A percentile compares a stretch with the other conserved stretches of the same genome.
These are phyloP conservation scores for Tolypeutes matacus DNA, from an alignment of 2,797 vertebrate genomes.

Conservation along the genomic window DNA sequence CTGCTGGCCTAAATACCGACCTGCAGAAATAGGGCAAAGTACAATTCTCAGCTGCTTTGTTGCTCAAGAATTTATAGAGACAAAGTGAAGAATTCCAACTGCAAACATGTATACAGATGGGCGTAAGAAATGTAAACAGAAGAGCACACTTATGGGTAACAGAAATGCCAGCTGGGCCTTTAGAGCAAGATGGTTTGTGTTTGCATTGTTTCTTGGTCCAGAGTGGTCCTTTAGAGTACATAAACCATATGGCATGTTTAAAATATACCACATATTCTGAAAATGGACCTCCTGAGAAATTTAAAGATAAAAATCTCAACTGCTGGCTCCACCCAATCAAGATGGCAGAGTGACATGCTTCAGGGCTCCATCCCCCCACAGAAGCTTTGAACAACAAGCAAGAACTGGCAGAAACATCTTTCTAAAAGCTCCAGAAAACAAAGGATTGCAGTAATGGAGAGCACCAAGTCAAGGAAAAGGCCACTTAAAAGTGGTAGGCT, in stretches of 20 bases:
- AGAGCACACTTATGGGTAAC: conserved; percentile 81
- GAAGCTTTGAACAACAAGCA: too few relatives aligned
- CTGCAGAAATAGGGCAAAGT: conserved; percentile 51
- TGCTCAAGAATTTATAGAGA: conserved; percentile 80
- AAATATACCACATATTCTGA: conserved; percentile 79
- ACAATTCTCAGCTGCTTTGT: conserved; percentile 34
- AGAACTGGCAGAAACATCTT: too few relatives aligned
- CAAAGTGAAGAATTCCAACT: conserved; percentile 79
- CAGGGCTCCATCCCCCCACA: too few relatives aligned
- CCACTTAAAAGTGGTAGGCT: too few relatives aligned
- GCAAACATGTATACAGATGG: conserved; percentile 81
- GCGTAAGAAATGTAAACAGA: conserved; percentile 84
- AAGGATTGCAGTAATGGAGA: too few relatives aligned
- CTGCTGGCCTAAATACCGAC: not conserved
- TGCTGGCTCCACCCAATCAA: not conserved
- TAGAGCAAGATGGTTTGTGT: conserved; percentile 80
- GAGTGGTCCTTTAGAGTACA: conserved; percentile 72
- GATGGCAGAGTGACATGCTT: too few relatives aligned
- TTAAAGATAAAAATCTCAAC: conserved; percentile 81
- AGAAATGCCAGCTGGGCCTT: conserved; percentile 82
- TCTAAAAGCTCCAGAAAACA: too few relatives aligned
- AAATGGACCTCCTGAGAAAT: conserved; percentile 83
- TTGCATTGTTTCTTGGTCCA: conserved; percentile 65
- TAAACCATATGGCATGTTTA: conserved; percentile 83
- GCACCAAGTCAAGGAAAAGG: too few relatives aligned